phyloP scores from a whole-genome alignment of 1,140 invertebrate genomes.

The Magallana ariakensis region DNA sequence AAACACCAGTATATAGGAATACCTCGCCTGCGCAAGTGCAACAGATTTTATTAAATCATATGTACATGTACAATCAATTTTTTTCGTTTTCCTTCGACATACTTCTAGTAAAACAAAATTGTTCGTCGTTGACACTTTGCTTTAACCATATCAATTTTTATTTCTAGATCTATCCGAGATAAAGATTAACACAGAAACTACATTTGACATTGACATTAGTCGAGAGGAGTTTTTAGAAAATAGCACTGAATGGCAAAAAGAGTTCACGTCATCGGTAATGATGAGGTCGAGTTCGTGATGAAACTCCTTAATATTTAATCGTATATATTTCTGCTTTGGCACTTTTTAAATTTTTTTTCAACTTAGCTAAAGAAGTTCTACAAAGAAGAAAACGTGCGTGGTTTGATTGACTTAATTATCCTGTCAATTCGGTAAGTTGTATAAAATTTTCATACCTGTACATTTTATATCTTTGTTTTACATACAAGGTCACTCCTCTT shows the following conservation, averaged over 20 bases:
- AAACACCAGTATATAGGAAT: too few relatives aligned
- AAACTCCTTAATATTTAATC: too few relatives aligned
- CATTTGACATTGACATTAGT: not conserved
- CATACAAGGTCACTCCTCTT: too few relatives aligned
- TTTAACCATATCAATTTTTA: not conserved
- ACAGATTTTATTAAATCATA: too few relatives aligned
- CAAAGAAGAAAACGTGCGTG: not conserved
- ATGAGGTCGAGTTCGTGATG: not conserved
- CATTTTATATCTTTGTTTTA: too few relatives aligned
- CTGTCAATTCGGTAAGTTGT: not conserved
- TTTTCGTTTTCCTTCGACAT: too few relatives aligned
- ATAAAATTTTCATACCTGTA: not conserved
- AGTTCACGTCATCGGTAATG: not conserved
- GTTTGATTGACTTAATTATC: not conserved
- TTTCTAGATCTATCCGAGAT: not conserved
- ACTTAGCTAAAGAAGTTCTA: not conserved
- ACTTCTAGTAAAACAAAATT: not conserved
- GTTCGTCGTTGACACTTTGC: not conserved
- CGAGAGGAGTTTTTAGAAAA: not conserved
- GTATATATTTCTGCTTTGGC: too few relatives aligned
- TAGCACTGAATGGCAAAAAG: not conserved
- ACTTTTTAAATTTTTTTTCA: too few relatives aligned
- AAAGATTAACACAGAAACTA: not conserved
- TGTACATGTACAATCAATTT: too few relatives aligned
- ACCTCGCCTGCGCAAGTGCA: too few relatives aligned